Conservation (phyloP, 1,140 invertebrate species). For the Holcopasites calliopsidis region DNA sequence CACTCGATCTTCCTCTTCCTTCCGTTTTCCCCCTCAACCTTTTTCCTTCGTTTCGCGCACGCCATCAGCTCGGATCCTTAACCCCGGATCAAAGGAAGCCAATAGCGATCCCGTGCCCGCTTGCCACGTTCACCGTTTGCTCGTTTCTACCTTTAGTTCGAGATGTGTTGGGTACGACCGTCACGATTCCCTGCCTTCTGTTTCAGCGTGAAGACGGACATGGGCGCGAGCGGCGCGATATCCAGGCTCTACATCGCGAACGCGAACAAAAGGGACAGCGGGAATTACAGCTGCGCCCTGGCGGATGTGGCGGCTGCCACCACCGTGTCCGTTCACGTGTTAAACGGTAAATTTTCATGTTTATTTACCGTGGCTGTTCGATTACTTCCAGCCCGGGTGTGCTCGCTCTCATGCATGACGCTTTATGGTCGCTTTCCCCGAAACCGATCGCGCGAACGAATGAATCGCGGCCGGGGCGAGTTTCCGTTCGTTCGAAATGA, state of each 20-base stretch:
- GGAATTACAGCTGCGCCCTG: constrained; percentile 91
- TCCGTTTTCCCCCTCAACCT: constrained; percentile 35
- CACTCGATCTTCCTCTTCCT: constrained; percentile 19
- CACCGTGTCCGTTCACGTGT: constrained; percentile 88
- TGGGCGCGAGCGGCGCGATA: constrained; percentile 86
- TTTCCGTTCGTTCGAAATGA: too few relatives aligned
- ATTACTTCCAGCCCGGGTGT: not conserved
- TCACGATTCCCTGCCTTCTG: constrained; percentile 22
- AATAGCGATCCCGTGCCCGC: not conserved
- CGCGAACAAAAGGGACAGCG: constrained; percentile 90
- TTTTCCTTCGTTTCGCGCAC: not conserved
- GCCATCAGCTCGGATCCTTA: not conserved
- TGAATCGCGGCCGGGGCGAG: not conserved
- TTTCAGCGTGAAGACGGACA: constrained; percentile 89
- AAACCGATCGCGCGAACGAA: not conserved
- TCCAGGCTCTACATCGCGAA: constrained; percentile 91
- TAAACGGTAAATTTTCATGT: constrained; percentile 85
- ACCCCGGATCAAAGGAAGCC: not conserved
- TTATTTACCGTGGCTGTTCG: not conserved
- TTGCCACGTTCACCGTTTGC: not conserved
- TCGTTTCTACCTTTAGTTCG: constrained; percentile 13
- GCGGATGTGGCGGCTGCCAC: constrained; percentile 89
- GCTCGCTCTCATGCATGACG: not conserved
- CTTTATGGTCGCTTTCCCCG: not conserved
- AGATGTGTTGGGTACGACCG: too few relatives aligned